Percentiles rank a stretch among this genome's conserved stretches.
phyloP scores from a whole-genome alignment of 2,797 vertebrate genomes.

The Chelonia mydas region DNA sequence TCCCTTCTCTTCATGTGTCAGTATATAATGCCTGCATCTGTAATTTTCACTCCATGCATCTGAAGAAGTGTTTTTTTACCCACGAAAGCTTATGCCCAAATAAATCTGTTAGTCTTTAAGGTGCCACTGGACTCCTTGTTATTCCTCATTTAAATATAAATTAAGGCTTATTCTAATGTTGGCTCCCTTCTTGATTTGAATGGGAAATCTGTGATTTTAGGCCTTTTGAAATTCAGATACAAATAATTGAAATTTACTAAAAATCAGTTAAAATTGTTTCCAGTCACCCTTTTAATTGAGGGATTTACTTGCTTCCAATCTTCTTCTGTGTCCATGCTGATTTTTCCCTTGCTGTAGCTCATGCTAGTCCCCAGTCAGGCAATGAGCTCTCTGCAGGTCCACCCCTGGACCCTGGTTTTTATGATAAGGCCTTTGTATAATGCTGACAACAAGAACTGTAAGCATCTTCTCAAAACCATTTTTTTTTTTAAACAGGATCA shows the following conservation, averaged over 20 bases:
- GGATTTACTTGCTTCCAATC: background rate
- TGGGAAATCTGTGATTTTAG: background rate
- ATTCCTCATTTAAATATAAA: background rate
- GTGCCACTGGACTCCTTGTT: too few relatives aligned
- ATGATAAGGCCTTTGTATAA: background rate
- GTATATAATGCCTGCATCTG: too few relatives aligned
- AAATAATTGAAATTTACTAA: background rate
- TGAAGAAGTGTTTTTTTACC: too few relatives aligned
- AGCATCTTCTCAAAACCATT: background rate
- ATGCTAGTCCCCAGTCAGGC: background rate
- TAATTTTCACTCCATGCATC: too few relatives aligned
- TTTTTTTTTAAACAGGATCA: background rate
- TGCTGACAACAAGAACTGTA: background rate
- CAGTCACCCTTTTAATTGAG: too few relatives aligned
- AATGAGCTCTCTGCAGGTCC: background rate
- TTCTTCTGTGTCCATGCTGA: background rate
- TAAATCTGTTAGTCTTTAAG: too few relatives aligned
- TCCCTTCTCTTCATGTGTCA: too few relatives aligned
- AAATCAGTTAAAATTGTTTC: background rate
- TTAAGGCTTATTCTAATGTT: background rate
- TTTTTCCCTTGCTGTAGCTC: background rate
- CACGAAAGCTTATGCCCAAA: too few relatives aligned
- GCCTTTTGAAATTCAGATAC: background rate
- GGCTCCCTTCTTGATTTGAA: background rate
- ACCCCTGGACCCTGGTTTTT: background rate